Conservation (phyloP, 2,797 vertebrate genomes). For the Macropodus opercularis region DNA sequence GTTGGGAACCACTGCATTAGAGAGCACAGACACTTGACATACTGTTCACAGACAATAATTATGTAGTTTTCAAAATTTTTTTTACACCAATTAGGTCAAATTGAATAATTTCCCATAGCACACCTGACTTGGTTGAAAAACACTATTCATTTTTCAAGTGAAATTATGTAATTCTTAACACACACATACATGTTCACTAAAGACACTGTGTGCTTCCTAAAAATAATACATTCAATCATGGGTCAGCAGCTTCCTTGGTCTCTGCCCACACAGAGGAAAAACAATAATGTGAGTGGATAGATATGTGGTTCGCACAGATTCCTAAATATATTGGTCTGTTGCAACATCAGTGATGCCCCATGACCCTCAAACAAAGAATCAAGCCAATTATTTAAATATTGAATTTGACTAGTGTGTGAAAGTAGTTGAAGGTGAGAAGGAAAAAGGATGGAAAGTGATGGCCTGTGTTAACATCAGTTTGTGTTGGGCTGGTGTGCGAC, state of each 20-base stretch:
- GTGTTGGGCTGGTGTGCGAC: not conserved
- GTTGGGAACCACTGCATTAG: too few species aligned
- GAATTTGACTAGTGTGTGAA: not conserved
- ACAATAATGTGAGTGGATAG: constrained; percentile 6
- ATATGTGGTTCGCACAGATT: constrained; percentile 12
- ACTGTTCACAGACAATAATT: too few species aligned
- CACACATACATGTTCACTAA: not conserved
- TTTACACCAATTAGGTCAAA: too few species aligned
- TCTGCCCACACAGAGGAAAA: constrained; percentile 10
- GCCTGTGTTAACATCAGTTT: not conserved
- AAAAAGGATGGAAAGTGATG: not conserved
- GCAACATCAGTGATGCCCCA: not conserved
- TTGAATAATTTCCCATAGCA: too few species aligned
- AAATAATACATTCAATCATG: constrained; percentile 12
- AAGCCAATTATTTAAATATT: not conserved
- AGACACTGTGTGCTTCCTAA: not conserved
- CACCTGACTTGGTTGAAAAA: too few species aligned
- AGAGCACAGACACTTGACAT: too few species aligned
- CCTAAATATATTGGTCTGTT: not conserved
- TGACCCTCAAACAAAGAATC: not conserved
- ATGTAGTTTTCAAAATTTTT: too few species aligned
- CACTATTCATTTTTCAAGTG: too few species aligned
- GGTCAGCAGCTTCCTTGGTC: constrained; percentile 26
- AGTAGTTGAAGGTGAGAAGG: constrained; percentile 10
- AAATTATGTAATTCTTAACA: not conserved